phyloP scores from a whole-genome alignment of 2,113 vertebrate species.

The Takifugu bimaculatus region DNA sequence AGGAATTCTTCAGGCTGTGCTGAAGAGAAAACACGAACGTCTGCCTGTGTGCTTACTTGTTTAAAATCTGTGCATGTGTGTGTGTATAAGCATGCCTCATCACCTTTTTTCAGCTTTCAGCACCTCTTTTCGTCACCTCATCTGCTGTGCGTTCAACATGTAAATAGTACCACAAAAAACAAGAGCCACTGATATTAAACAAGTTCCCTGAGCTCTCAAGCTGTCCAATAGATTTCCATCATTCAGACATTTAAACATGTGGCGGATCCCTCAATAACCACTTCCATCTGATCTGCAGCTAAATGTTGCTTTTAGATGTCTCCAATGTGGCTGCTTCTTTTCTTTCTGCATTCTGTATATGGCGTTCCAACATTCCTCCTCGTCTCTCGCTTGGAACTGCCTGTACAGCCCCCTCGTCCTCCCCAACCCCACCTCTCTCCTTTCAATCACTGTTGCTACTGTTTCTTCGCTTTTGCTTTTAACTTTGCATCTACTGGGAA shows the following conservation, averaged over 20 bases:
- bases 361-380: conserved; percentile 63
- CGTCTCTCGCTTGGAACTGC: conserved; percentile 62
- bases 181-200: too few relatives aligned
- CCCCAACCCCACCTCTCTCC: conserved; percentile 14
- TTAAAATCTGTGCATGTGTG: conserved; percentile 14
- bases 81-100: conserved; percentile 8
- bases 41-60: conserved; percentile 9
- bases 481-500: conserved; percentile 3
- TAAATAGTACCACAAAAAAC: too few relatives aligned
- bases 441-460: conserved; percentile 47
- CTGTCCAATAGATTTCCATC: background rate
- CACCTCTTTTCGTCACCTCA: conserved; percentile 19
- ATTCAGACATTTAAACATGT: background rate
- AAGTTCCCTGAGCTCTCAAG: too few relatives aligned
- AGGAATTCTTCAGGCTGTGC: conserved; percentile 42
- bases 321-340: conserved; percentile 6
- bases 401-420: conserved; percentile 6
- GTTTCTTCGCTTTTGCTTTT: conserved; percentile 18
- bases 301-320: conserved; percentile 19
- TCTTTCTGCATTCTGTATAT: conserved; percentile 15
- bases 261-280: too few relatives aligned
- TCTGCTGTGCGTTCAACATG: background rate
- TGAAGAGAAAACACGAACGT: conserved; percentile 10
- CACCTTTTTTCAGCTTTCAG: conserved; percentile 27
- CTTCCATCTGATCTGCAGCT: conserved; percentile 2